A percentile compares a stretch with the other conserved stretches of the same genome.
Conservation (phyloP, 2,113 vertebrate genomes). For the Heteronetta atricapilla region DNA sequence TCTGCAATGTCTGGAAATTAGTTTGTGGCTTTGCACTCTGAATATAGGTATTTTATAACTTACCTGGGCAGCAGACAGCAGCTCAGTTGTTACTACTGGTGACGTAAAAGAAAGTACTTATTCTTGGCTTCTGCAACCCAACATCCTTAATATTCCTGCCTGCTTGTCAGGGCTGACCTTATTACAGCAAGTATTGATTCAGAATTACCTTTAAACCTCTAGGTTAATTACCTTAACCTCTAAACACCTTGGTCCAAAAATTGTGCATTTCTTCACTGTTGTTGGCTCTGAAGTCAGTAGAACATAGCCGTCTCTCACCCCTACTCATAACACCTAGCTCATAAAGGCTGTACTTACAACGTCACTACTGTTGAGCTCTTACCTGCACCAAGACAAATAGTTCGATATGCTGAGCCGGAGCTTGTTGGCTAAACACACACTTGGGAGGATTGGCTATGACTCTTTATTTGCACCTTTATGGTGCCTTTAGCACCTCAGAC, state of each 20-base stretch:
- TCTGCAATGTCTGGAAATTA: background rate
- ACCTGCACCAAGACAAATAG: background rate
- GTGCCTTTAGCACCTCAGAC: background rate
- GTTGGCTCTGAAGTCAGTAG: background rate
- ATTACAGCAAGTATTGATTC: background rate
- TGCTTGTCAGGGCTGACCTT: background rate
- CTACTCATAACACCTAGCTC: background rate
- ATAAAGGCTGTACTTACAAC: background rate
- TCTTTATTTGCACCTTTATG: background rate
- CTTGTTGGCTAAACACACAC: background rate
- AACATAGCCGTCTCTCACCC: background rate
- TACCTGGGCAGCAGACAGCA: background rate
- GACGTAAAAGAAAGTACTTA: background rate
- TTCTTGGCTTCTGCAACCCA: background rate
- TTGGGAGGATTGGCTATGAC: background rate
- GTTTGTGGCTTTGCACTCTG: background rate
- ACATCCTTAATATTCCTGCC: background rate
- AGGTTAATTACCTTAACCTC: background rate
- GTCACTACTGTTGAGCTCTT: background rate
- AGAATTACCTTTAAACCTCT: no score
- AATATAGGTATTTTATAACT: background rate
- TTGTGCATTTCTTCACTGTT: background rate
- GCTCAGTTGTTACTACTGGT: background rate
- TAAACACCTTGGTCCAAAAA: background rate
- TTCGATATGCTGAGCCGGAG: background rate